These are phyloP conservation scores for Siphamia tubifer DNA, from an alignment of 2,113 vertebrate species.

Conservation along the genomic window DNA sequence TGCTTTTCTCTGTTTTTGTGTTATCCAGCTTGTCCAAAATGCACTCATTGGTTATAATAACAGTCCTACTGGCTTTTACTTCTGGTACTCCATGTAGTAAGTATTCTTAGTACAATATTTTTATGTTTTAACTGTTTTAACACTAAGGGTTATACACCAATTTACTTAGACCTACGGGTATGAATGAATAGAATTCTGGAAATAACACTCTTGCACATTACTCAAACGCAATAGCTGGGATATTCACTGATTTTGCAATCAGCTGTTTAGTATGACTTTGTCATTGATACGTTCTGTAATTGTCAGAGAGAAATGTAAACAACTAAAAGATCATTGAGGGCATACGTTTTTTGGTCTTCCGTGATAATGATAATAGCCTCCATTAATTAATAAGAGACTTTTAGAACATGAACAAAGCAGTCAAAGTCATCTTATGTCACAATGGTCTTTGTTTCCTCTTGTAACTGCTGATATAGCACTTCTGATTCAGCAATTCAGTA, in stretches of 20 bases:
- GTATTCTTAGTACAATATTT: too few species aligned
- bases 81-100: slow-evolving; percentile 67
- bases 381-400: background rate
- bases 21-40: slow-evolving; percentile 49
- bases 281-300: background rate
- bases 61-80: slow-evolving; percentile 53
- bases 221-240: background rate
- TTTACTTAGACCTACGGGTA: too few species aligned
- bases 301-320: background rate
- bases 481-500: slow-evolving; percentile 27
- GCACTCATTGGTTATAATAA: slow-evolving; percentile 49
- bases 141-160: too few species aligned
- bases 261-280: background rate
- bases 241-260: slow-evolving; percentile 42
- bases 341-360: background rate
- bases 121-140: background rate
- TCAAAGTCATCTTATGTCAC: background rate
- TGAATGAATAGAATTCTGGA: background rate
- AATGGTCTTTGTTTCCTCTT: background rate
- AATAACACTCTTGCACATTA: slow-evolving; percentile 6
- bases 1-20: background rate
- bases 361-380: background rate
- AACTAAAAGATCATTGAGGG: too few species aligned
- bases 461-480: slow-evolving; percentile 59
- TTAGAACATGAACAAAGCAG: background rate